Conservation (phyloP, 2,888 invertebrate species). For the Eupithecia insigniata region DNA sequence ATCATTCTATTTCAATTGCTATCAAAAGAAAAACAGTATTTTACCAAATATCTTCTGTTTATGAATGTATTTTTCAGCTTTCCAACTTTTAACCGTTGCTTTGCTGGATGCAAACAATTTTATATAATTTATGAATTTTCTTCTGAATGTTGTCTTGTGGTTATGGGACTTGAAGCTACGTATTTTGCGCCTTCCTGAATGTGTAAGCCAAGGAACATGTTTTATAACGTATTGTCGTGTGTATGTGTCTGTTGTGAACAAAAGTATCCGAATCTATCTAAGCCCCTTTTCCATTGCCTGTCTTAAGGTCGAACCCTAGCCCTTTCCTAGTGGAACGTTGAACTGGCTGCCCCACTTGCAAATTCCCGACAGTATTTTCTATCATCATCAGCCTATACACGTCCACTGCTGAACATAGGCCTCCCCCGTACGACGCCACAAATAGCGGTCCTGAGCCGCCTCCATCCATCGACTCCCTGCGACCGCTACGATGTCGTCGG, state of each 20-base stretch:
- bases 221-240: conserved; percentile 28
- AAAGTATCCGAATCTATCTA: not conserved
- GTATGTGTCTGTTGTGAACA: conserved; percentile 11
- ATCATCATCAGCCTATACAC: no score
- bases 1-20: conserved; percentile 24
- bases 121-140: conserved; percentile 16
- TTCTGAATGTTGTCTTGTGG: conserved; percentile 35
- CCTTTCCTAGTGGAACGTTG: not conserved
- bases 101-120: conserved; percentile 40
- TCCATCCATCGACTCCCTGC: no score
- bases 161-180: conserved; percentile 26
- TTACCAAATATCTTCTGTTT: conserved; percentile 26
- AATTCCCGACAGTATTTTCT: no score
- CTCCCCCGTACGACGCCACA: no score
- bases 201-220: conserved; percentile 23
- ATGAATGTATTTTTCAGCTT: conserved; percentile 46
- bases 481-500: no score
- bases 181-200: conserved; percentile 29
- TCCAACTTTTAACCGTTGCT: conserved; percentile 36
- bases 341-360: not conserved
- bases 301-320: conserved; percentile 1
- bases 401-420: no score
- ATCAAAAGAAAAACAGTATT: conserved; percentile 26
- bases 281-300: not conserved
- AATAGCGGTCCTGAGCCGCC: no score